Conservation (phyloP, 2,797 vertebrate species). For the Okamejei kenojei region DNA sequence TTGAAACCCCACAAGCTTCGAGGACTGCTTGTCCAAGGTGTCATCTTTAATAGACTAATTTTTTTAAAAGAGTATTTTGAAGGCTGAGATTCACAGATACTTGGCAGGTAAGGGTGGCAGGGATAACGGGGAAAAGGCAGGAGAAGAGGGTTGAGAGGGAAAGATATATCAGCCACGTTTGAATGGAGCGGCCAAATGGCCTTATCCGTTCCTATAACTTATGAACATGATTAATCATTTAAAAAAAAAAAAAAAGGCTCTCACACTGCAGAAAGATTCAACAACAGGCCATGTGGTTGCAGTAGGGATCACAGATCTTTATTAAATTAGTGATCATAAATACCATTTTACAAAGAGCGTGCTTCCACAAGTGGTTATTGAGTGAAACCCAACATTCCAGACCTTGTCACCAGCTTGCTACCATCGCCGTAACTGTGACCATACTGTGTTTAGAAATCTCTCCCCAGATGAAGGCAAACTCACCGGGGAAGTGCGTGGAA, state of each 20-base stretch:
- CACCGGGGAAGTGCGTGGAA: neutral
- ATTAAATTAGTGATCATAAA: conserved; percentile 10
- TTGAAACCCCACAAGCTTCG: neutral
- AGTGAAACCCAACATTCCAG: neutral
- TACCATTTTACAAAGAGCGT: neutral
- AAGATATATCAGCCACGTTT: no score
- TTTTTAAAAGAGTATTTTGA: no score
- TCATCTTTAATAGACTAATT: no score
- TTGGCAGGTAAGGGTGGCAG: no score
- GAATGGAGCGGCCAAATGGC: no score
- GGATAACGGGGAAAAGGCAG: no score
- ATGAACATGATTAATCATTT: no score
- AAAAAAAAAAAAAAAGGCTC: neutral
- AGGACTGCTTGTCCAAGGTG: neutral
- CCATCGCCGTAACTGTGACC: neutral
- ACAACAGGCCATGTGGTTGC: neutral
- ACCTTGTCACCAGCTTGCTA: neutral
- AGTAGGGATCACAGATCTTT: neutral
- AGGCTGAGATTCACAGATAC: no score
- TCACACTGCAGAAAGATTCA: neutral
- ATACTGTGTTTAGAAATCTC: neutral
- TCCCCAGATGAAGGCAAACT: neutral
- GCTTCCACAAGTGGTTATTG: conserved; percentile 22
- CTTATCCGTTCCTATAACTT: no score
- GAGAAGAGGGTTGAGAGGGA: no score